Evolutionary conservation across 2,888 invertebrate genomes (phyloP).

Genomic region (Pandemis cinnamomeana): DNA sequence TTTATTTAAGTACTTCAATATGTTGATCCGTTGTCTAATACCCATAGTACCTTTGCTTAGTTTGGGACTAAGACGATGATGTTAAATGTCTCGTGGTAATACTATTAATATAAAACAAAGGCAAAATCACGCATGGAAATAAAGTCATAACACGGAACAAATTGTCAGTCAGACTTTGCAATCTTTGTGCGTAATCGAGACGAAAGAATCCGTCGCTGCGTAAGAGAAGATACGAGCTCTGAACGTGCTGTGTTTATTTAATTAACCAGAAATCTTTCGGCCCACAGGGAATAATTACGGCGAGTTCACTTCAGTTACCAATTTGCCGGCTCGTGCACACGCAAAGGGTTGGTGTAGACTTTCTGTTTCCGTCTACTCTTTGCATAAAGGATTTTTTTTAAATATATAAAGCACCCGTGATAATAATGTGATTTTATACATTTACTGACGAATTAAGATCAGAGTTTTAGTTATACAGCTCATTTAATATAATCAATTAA

Average conservation of each 20-base stretch:
- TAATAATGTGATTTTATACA: not conserved
- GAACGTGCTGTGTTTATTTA: conserved; percentile 33
- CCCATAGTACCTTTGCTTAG: no score
- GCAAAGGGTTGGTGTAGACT: not conserved
- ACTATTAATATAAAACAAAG: no score
- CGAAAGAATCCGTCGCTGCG: conserved; percentile 16
- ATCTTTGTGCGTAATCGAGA: conserved; percentile 9
- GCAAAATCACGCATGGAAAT: no score
- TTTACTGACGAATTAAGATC: no score
- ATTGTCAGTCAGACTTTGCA: not conserved
- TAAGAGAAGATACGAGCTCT: conserved; percentile 3
- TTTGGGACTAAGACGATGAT: no score
- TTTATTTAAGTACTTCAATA: no score
- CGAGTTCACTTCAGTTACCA: conserved; percentile 13
- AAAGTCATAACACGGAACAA: not conserved
- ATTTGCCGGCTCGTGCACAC: not conserved
- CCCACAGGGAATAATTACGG: conserved; percentile 6
- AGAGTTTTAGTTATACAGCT: no score
- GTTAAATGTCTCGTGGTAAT: no score
- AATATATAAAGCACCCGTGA: no score
- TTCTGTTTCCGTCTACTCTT: conserved; percentile 9
- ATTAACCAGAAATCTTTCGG: conserved; percentile 31
- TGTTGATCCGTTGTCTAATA: no score
- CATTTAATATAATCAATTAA: no score
- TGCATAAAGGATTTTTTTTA: not conserved